A percentile compares a stretch with the other conserved stretches of the same genome.
Conservation (phyloP, 2,797 vertebrate species). For the Tauraco hartlaubi region DNA sequence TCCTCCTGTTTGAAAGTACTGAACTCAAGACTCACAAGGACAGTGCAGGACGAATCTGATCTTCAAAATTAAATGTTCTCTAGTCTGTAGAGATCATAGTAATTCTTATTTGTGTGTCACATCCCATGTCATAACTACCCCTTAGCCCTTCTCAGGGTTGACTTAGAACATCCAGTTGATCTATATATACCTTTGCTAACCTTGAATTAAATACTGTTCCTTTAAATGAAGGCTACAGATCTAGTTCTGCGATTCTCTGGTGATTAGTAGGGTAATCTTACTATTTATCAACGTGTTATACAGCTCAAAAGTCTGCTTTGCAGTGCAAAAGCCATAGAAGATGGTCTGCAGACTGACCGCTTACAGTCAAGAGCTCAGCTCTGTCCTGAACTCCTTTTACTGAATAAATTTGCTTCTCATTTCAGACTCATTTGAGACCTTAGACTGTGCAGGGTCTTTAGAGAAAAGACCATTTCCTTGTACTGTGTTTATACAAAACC, state of each 20-base stretch:
- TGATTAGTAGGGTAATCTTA: neutral
- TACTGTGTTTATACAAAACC: slow-evolving; percentile 17
- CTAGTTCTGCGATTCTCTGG: neutral
- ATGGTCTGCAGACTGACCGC: neutral
- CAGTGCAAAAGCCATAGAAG: neutral
- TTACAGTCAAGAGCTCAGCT: neutral
- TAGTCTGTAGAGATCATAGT: neutral
- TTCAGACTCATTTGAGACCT: neutral
- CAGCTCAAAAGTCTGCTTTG: neutral
- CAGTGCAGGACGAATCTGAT: neutral
- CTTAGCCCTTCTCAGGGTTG: neutral
- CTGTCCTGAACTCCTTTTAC: neutral
- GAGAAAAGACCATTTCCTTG: neutral
- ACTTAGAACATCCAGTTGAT: neutral
- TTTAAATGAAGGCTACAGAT: neutral
- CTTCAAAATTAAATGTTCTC: neutral
- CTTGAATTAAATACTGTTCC: neutral
- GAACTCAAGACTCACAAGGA: neutral
- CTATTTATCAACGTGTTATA: neutral
- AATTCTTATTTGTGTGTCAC: neutral
- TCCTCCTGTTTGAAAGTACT: neutral
- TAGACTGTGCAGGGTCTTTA: neutral
- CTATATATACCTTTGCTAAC: neutral
- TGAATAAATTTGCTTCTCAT: slow-evolving; percentile 19
- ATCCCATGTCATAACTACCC: neutral